Evolutionary conservation across 2,797 vertebrate species (phyloP).

Genomic region (Podarcis lilfordi): DNA sequence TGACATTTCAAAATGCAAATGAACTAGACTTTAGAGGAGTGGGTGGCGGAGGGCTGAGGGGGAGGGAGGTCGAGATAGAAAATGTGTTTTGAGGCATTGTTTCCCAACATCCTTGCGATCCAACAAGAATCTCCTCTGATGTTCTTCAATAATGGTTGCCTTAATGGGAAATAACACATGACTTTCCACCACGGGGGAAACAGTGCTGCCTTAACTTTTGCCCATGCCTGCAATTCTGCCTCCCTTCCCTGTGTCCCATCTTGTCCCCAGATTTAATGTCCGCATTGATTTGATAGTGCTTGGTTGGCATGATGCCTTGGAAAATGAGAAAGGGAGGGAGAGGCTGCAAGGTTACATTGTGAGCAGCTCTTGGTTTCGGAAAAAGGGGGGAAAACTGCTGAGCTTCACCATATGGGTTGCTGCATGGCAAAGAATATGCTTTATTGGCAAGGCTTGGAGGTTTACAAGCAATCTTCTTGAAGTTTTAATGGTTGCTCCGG

Average conservation of each 20-base stretch:
- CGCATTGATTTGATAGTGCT: constrained; percentile 54
- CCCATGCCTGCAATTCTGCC: not conserved
- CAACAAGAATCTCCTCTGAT: constrained; percentile 6
- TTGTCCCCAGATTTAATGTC: constrained; percentile 25
- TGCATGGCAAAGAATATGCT: constrained; percentile 72
- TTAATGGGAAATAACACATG: not conserved
- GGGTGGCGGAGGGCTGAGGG: not conserved
- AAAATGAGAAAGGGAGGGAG: not conserved
- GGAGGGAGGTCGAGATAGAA: not conserved
- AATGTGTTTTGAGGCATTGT: constrained; percentile 43
- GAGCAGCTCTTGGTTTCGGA: constrained; percentile 59
- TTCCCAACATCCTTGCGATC: constrained; percentile 40
- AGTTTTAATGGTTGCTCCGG: constrained; percentile 85
- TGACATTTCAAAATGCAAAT: constrained; percentile 66
- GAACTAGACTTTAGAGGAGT: constrained; percentile 51
- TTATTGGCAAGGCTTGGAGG: constrained; percentile 75
- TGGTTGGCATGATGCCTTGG: constrained; percentile 53
- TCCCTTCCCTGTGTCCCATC: not conserved
- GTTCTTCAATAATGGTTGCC: constrained; percentile 6
- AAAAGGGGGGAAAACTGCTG: constrained; percentile 51
- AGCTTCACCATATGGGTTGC: constrained; percentile 70
- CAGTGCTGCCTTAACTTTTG: not conserved
- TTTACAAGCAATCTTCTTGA: constrained; percentile 83
- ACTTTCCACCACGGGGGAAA: not conserved
- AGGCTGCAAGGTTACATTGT: constrained; percentile 51